These are phyloP conservation scores for Drosophila paramelanica DNA, from an alignment of 2,888 invertebrate genomes.

Conservation along the genomic window DNA sequence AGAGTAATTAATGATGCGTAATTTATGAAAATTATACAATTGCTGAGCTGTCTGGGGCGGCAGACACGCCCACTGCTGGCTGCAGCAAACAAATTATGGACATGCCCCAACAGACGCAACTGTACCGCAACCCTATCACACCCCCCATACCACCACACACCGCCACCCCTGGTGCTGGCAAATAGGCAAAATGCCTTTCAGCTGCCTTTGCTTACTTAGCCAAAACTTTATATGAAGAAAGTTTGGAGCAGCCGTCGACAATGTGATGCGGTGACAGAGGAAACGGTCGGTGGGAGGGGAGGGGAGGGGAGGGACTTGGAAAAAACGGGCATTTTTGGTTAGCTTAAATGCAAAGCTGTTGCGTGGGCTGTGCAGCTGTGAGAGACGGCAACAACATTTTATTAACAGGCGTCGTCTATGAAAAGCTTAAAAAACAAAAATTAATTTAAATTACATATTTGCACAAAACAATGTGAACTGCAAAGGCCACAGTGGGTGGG, in stretches of 20 bases:
- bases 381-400: slow-evolving; percentile 56
- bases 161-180: slow-evolving; percentile 8
- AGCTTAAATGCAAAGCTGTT: slow-evolving; percentile 22
- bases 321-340: neutral
- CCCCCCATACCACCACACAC: neutral
- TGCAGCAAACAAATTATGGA: slow-evolving; percentile 56
- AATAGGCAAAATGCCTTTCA: slow-evolving; percentile 60
- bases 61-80: slow-evolving; percentile 36
- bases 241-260: slow-evolving; percentile 61
- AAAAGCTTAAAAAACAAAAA: slow-evolving; percentile 77
- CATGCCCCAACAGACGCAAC: slow-evolving; percentile 21
- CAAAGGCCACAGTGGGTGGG: neutral
- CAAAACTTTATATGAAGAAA: slow-evolving; percentile 76
- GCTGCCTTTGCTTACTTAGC: slow-evolving; percentile 74
- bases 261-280: neutral
- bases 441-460: slow-evolving; percentile 79
- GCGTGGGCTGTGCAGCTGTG: slow-evolving; percentile 14
- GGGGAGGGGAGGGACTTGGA: too few species aligned
- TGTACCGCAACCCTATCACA: too few species aligned
- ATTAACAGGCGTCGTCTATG: slow-evolving; percentile 74
- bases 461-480: slow-evolving; percentile 67
- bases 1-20: slow-evolving; percentile 74
- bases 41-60: slow-evolving; percentile 37
- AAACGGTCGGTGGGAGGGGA: neutral
- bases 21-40: slow-evolving; percentile 79